Evolutionary conservation across 2,113 vertebrate species (phyloP), one percentile per base, ranked within the genome.

Genomic region (Misgurnus anguillicaudatus): DNA sequence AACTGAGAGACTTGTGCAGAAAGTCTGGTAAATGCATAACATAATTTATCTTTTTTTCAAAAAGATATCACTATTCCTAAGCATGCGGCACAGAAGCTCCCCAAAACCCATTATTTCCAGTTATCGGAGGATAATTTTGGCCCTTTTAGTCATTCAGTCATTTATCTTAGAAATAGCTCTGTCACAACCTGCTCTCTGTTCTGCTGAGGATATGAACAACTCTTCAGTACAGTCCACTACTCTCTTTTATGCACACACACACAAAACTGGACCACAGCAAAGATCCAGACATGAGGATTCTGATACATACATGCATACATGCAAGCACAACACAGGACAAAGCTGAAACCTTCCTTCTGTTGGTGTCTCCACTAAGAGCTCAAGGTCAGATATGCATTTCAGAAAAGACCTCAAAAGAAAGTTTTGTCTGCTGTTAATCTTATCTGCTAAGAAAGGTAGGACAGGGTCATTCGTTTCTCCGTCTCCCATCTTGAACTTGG

Each of bases 61-160:
- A 79, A 68, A 69, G 11, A 70, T 71, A 67, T 66, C 65, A 6
- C 13, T 11, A 48, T 60, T 70, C 71, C 42, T 45, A 61, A 57
- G 45, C 68, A n/a, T 14, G n/a, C 10, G 9, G 63, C 3, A 45
- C 68, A 16, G 14, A 47, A 78, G 57, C 39, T 19, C 42, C 13
- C 38, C 7, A 64, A 73, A 78, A 83, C 74, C 77, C 58, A 85
- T 85, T 77, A 86, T 80, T 82, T 71, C 31, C 58, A 78, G 45
- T 73, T 57, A 79, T 76, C 79, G 77, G 76, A 78, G 68, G 79
- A 84, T 79, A 65, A 74, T 83, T 80, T 71, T 77, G 79, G 67
- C 77, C 66, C 55, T 69, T 24, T 77, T 61, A 70, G 73, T 48
- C 62, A 58, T 75, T 64, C 58, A 31, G 62, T 58, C 47, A 77